A percentile compares a stretch with the other conserved stretches of the same genome.
phyloP scores from a whole-genome alignment of 2,113 vertebrate species.

The Jaculus jaculus region DNA sequence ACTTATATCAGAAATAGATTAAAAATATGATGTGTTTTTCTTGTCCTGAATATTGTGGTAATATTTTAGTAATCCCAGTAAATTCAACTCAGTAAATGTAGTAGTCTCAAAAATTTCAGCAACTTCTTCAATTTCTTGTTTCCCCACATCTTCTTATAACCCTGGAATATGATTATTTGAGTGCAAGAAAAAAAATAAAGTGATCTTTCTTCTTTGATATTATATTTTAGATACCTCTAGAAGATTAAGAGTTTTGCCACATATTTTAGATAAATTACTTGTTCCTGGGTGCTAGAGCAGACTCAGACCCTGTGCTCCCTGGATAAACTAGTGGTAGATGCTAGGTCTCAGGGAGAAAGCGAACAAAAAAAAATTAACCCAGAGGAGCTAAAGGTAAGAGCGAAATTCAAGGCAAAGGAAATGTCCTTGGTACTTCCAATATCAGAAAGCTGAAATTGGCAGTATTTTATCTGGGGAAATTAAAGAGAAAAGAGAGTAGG shows the following conservation, averaged over 20 bases:
- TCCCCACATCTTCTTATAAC: neutral
- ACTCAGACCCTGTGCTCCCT: accelerated
- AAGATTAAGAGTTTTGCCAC: neutral
- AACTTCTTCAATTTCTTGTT: neutral
- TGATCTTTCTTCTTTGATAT: neutral
- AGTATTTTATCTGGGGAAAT: too few relatives aligned
- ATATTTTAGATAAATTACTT: neutral
- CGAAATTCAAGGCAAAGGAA: too few relatives aligned
- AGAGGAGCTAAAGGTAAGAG: too few relatives aligned
- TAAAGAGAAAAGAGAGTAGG: too few relatives aligned
- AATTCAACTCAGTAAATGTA: neutral
- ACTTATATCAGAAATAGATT: neutral
- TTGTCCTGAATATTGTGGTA: neutral
- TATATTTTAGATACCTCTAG: neutral
- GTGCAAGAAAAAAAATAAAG: neutral
- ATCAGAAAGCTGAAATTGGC: too few relatives aligned
- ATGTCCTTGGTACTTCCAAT: too few relatives aligned
- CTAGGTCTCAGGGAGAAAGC: too few relatives aligned
- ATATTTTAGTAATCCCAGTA: neutral
- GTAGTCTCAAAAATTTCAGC: neutral
- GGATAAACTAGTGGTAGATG: neutral
- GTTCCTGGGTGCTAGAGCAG: neutral
- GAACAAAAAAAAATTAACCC: too few relatives aligned
- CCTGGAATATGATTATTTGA: neutral
- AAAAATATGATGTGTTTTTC: neutral